A percentile compares a stretch with the other conserved stretches of the same genome.
Evolutionary conservation across 2,113 vertebrate species (phyloP).

Genomic region (Trinectes maculatus): DNA sequence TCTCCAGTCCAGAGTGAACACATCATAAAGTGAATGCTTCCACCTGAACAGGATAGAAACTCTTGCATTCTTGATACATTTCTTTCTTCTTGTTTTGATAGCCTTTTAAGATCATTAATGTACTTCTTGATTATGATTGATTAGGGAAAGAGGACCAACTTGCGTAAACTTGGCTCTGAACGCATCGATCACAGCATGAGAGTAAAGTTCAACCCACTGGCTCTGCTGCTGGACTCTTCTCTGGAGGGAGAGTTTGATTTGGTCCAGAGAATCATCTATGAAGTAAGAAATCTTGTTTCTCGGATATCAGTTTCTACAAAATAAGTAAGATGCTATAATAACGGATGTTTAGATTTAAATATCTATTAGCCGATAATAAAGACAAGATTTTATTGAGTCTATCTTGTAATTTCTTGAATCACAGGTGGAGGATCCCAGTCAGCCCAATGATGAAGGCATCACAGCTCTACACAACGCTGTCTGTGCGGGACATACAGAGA

Average conservation of each 20-base stretch:
- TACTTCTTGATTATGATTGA: constrained; percentile 26
- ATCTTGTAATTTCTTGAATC: not conserved
- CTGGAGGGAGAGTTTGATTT: constrained; percentile 98
- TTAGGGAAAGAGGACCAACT: constrained; percentile 96
- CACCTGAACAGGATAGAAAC: not conserved
- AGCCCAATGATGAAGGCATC: constrained; percentile 96
- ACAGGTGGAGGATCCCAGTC: constrained; percentile 96
- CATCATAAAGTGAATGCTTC: not conserved
- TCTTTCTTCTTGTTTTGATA: not conserved
- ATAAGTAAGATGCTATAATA: not conserved
- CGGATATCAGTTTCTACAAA: not conserved
- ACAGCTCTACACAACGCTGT: constrained; percentile 97
- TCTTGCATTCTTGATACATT: not conserved
- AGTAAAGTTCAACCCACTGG: constrained; percentile 96
- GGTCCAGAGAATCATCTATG: constrained; percentile 97
- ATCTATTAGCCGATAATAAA: not conserved
- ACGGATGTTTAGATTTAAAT: not conserved
- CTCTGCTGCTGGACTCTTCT: constrained; percentile 95
- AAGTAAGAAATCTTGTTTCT: constrained; percentile 80
- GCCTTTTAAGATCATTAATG: not conserved
- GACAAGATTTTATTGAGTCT: not conserved
- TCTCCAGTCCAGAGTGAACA: constrained; percentile 14
- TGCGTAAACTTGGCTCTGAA: constrained; percentile 92
- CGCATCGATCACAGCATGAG: constrained; percentile 94
- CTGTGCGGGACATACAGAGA: constrained; percentile 95